Percentiles rank a stretch among this genome's conserved stretches.
Conservation (phyloP, 2,113 vertebrate species). For the Emydura subglobosa region DNA sequence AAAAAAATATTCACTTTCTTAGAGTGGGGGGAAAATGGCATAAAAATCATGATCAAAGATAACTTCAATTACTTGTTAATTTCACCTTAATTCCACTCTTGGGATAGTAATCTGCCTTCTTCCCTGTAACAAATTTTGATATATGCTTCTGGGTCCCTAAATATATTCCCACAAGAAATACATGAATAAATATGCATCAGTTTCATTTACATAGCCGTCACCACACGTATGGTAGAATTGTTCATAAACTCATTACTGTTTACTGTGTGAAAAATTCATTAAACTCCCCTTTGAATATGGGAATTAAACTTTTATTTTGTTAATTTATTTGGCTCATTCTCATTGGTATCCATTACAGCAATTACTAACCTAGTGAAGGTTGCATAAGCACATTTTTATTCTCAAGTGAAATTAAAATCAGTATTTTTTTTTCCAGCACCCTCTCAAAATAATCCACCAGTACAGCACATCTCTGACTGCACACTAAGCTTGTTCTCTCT, state of each 20-base stretch:
- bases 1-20: slow-evolving; percentile 77
- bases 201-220: slow-evolving; percentile 79
- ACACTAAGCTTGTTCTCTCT: neutral
- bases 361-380: slow-evolving; percentile 23
- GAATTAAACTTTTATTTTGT: slow-evolving; percentile 69
- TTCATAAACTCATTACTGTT: slow-evolving; percentile 76
- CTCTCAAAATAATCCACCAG: slow-evolving; percentile 22
- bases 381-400: slow-evolving; percentile 18
- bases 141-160: slow-evolving; percentile 76
- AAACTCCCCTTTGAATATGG: slow-evolving; percentile 68
- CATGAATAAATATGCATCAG: slow-evolving; percentile 84
- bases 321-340: slow-evolving; percentile 62
- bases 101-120: slow-evolving; percentile 80
- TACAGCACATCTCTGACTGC: neutral
- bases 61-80: slow-evolving; percentile 83
- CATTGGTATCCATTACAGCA: slow-evolving; percentile 43
- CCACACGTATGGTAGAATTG: slow-evolving; percentile 60
- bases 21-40: slow-evolving; percentile 65
- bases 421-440: neutral
- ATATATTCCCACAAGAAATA: slow-evolving; percentile 82
- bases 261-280: slow-evolving; percentile 76
- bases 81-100: slow-evolving; percentile 83
- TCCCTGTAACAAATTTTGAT: slow-evolving; percentile 76
- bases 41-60: slow-evolving; percentile 83
- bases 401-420: slow-evolving; percentile 39